A percentile compares a stretch with the other conserved stretches of the same genome.
phyloP scores from a whole-genome alignment of 23 tunicate genomes.

The Styela clava region DNA sequence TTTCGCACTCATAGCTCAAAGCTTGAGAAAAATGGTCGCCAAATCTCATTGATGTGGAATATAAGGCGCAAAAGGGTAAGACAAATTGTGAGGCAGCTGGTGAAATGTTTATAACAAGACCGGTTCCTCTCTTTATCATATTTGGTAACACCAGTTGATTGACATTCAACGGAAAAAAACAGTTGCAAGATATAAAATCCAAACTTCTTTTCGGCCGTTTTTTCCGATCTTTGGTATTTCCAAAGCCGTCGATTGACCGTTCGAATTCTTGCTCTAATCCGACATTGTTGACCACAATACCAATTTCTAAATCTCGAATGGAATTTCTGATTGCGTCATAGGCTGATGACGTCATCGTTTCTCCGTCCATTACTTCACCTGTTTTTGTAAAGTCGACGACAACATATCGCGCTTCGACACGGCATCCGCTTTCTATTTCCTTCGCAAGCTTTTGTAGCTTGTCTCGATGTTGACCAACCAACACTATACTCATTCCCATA shows the following conservation, averaged over 20 bases:
- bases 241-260: background rate
- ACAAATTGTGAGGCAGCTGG: conserved; percentile 10
- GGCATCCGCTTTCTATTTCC: conserved; percentile 38
- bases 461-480: conserved; percentile 29
- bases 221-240: background rate
- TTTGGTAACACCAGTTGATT: conserved; percentile 4
- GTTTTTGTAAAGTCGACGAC: conserved; percentile 22
- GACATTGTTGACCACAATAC: conserved; percentile 45
- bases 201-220: background rate
- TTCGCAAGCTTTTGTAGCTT: conserved; percentile 25
- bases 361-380: background rate
- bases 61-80: background rate
- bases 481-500: conserved; percentile 37
- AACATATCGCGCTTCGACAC: conserved; percentile 32
- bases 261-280: background rate
- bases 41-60: conserved; percentile 44
- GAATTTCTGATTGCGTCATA: conserved; percentile 29
- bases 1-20: conserved; percentile 28
- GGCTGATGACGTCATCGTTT: background rate
- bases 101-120: conserved; percentile 20
- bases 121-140: conserved; percentile 4
- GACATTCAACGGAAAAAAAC: conserved; percentile 25
- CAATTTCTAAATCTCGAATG: conserved; percentile 33
- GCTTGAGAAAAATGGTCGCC: conserved; percentile 43
- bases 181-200: conserved; percentile 13